phyloP scores from a whole-genome alignment of 2,888 invertebrate species.

The Branchipolynoe longqiensis region DNA sequence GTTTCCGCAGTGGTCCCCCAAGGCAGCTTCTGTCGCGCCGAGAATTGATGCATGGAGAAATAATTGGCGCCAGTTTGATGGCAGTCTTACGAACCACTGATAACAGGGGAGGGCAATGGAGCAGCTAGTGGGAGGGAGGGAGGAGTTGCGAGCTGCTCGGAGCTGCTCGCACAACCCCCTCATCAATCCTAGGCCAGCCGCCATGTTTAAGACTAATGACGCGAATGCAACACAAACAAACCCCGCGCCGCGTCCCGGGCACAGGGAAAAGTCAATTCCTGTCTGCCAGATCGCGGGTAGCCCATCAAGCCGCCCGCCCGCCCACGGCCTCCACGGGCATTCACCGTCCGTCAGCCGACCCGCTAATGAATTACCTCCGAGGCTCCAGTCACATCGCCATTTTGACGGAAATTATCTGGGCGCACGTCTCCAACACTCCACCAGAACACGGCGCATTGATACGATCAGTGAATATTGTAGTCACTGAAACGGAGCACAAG shows the following conservation, averaged over 20 bases:
- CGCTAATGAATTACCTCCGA: too few relatives aligned
- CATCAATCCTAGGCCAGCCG: slow-evolving; percentile 39
- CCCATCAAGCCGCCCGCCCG: neutral
- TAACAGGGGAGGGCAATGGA: too few relatives aligned
- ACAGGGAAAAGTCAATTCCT: slow-evolving; percentile 35
- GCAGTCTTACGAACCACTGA: slow-evolving; percentile 20
- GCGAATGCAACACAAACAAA: slow-evolving; percentile 43
- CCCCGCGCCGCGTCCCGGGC: neutral
- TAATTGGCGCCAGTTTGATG: slow-evolving; percentile 17
- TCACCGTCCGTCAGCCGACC: too few relatives aligned
- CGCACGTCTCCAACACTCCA: too few relatives aligned
- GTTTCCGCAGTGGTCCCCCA: neutral
- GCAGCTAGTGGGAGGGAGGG: too few relatives aligned
- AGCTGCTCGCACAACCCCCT: slow-evolving; percentile 2
- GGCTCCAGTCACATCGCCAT: too few relatives aligned
- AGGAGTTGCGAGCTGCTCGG: neutral
- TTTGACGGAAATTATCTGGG: too few relatives aligned
- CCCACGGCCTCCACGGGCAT: too few relatives aligned
- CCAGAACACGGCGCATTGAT: too few relatives aligned
- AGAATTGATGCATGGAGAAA: slow-evolving; percentile 41
- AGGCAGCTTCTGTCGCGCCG: neutral
- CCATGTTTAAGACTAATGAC: slow-evolving; percentile 43
- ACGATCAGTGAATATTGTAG: too few relatives aligned
- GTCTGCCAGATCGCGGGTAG: slow-evolving; percentile 9
- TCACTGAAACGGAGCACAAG: too few relatives aligned